Conservation (phyloP, 2,113 vertebrate genomes). For the Pseudopipra pipra region DNA sequence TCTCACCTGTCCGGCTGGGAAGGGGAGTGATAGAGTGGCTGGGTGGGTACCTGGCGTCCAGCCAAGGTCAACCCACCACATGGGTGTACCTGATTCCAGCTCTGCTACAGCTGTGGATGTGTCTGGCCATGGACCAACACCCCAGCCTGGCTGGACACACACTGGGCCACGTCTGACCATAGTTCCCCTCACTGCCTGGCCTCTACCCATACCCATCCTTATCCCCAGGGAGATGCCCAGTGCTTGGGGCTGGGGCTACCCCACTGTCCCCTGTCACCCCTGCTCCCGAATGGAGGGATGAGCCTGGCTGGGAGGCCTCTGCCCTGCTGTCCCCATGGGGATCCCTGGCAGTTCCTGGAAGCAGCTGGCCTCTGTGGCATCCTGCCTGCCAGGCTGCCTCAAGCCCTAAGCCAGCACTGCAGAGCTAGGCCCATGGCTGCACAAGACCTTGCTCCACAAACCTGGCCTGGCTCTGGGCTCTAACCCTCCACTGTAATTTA, state of each 20-base stretch:
- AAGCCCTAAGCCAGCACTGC: neutral
- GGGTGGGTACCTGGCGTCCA: no score
- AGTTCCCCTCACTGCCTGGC: neutral
- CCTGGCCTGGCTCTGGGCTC: neutral
- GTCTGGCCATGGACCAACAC: neutral
- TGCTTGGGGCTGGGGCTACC: neutral
- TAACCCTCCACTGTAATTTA: neutral
- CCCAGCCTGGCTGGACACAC: neutral
- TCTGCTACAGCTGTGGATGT: rapidly evolving
- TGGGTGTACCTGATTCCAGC: neutral
- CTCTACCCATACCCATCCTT: neutral
- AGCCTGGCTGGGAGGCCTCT: neutral
- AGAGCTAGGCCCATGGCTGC: neutral
- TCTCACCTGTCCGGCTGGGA: no score
- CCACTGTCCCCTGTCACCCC: rapidly evolving
- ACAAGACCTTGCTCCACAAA: neutral
- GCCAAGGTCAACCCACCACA: no score
- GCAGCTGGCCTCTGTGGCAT: neutral
- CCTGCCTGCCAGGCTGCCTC: neutral
- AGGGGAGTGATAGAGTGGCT: no score
- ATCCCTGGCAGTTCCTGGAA: rapidly evolving
- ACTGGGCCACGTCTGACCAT: neutral
- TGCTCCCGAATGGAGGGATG: neutral
- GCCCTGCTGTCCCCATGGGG: neutral
- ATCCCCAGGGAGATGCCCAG: neutral